Evolutionary conservation across 2,113 vertebrate species (phyloP).

Genomic region (Tetrao urogallus): DNA sequence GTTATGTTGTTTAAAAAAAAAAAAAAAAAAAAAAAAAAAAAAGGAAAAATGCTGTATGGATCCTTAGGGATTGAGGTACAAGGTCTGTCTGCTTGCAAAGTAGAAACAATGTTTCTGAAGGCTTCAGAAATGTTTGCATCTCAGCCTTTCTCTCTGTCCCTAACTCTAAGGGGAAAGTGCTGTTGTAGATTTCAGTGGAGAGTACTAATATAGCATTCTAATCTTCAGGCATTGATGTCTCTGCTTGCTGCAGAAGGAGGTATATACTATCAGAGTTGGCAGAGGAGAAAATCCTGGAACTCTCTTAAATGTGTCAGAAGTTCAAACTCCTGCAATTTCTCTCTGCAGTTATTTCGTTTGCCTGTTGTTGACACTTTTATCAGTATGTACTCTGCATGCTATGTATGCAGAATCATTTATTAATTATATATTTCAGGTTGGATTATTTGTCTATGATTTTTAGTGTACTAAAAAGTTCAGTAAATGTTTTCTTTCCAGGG

Average conservation of each 20-base stretch:
- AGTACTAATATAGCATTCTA: not conserved
- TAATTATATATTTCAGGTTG: not conserved
- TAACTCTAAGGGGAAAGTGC: not conserved
- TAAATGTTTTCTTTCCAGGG: not conserved
- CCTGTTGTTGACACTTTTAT: not conserved
- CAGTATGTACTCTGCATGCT: not conserved
- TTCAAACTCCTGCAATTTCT: not conserved
- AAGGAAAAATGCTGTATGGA: slow-evolving; percentile 11
- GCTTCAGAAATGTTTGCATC: not conserved
- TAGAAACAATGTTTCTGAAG: slow-evolving; percentile 26
- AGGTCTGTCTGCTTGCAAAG: not conserved
- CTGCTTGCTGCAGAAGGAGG: not conserved
- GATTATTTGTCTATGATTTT: not conserved
- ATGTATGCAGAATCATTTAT: not conserved
- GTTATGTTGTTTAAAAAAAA: not conserved
- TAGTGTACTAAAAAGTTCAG: too few relatives aligned
- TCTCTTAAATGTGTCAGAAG: not conserved
- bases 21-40: not conserved
- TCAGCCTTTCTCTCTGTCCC: not conserved
- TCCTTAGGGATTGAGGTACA: not conserved
- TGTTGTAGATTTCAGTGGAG: not conserved
- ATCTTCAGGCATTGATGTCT: not conserved
- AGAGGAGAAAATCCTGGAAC: not conserved
- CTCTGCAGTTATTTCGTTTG: not conserved
- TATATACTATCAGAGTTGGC: not conserved